These are phyloP conservation scores for Mirza zaza DNA, from an alignment of 2,113 vertebrate genomes.

Conservation along the genomic window DNA sequence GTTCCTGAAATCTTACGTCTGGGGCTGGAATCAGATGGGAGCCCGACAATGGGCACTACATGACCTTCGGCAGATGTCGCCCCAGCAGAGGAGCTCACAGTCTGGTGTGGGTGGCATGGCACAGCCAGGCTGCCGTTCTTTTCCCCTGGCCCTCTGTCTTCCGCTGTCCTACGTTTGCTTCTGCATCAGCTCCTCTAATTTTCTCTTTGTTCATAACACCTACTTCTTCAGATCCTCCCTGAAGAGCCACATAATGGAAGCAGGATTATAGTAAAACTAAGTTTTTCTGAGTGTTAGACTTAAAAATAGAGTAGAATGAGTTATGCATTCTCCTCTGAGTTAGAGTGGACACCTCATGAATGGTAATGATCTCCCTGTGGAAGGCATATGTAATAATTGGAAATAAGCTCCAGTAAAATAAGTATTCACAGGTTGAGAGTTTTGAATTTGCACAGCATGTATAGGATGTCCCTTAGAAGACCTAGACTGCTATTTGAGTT, in stretches of 20 bases:
- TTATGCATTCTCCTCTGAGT: background rate
- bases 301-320: background rate
- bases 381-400: background rate
- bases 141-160: background rate
- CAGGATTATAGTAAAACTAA: background rate
- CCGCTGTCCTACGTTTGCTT: background rate
- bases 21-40: background rate
- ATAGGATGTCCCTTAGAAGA: background rate
- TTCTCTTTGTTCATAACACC: background rate
- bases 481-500: background rate
- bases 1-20: background rate
- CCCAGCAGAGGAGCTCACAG: background rate
- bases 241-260: background rate
- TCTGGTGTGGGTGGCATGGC: fast-evolving
- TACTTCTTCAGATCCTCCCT: background rate
- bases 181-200: background rate
- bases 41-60: background rate
- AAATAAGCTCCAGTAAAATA: background rate
- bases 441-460: background rate
- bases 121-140: background rate
- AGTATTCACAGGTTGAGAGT: background rate
- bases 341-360: background rate
- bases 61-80: background rate
- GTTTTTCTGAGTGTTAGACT: background rate
- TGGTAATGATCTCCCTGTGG: background rate